Base-by-base conservation (phyloP, 2,888 invertebrate species). In the Drosophila hamatofila region DNA sequence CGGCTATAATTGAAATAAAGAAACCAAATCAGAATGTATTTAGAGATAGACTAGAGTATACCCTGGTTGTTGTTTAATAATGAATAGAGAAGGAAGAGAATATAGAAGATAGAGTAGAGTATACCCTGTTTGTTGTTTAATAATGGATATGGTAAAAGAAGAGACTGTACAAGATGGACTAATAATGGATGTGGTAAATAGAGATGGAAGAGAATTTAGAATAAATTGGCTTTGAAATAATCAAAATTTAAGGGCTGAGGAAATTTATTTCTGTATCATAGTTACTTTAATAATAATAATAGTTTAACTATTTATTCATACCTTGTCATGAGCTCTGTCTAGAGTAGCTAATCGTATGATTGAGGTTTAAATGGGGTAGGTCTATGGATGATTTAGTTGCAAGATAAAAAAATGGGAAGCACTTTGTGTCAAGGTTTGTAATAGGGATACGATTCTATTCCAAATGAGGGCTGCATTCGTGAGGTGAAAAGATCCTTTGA, bases 1-100 rank as follows among this genome's bases (percentile, higher is more conserved):
- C n/a, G 9, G 49, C 42, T 25, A 63, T 48, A 25, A 63, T 30
- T 12, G 21, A n/a, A 35, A 35, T 27, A 61, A 14, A 14, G 21
- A 21, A 30, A 27, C n/a, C n/a, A 25, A 33, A 21, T 48, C 55
- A 67, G 68, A 67, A 67, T 23, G 14, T 21, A 1, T 11, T 8
- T 2, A 12, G 1, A 14, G 39, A 0, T 7, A 14, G 33, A 21
- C 46, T 55, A 8, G 9, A 5, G 16, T 2, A 46, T 66, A 66
- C 65, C 30, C 65, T 66, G 30, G 16, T 37, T 4, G 0, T 1
- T 8, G 14, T 2, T 1, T 18, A 21, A 21, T 9, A 16, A 27
- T 7, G 11, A 2, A 4, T 35, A 23, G 4, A 16, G 6, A 5
- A 30, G 9, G 9, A 30, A 27, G 25, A 25, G 25, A 25, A 25